Base-by-base conservation (phyloP, 2,888 invertebrate genomes). In the Aporophyla lueneburgensis region DNA sequence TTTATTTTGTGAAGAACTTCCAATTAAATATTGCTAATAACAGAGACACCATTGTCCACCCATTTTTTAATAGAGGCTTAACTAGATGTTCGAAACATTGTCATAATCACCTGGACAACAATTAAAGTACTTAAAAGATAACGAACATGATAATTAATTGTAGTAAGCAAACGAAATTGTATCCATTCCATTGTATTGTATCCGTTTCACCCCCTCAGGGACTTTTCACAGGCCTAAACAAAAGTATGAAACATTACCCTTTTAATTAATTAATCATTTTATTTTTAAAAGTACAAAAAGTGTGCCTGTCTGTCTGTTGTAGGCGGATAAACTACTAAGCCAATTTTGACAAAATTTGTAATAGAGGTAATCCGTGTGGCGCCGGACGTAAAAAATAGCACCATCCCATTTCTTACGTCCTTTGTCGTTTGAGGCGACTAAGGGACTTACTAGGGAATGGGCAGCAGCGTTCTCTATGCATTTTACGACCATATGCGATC, bases 211-310 rank as follows among this genome's bases (percentile, higher is more conserved):
- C 59, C 59, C 76, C 54, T 40, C 2, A 12, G 81, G 76, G 81
- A 71, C 40, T 27, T 49, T 27, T 12, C 63, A 68, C 53, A 27
- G n/a, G 69, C 79, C 65, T 66, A 53, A 24, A 71, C 7, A 68
- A 58, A 76, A 67, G 24, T 67, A 58, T 68, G 10, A 51, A 62
- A 69, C 33, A 54, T n/a, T 54, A 76, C 24, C 24, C 10, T 80
- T 76, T 71, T 65, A 81, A 71, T 68, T 62, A 80, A 80, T 76
- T 81, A 80, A 63, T 40, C 12, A 10, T 58, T 40, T 49, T 14
- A 16, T 16, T 12, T 1, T 1, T 33, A 33, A 3, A 46, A 33
- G 5, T 46, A 53, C 1, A 40, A 7, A 7, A 21, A 5, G 7
- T 66, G 0, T 16, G 3, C 4, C 12, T 49, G 51, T 80, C 19